Base-by-base conservation (phyloP, 2,797 vertebrate species). In the Anolis apletophallus region DNA sequence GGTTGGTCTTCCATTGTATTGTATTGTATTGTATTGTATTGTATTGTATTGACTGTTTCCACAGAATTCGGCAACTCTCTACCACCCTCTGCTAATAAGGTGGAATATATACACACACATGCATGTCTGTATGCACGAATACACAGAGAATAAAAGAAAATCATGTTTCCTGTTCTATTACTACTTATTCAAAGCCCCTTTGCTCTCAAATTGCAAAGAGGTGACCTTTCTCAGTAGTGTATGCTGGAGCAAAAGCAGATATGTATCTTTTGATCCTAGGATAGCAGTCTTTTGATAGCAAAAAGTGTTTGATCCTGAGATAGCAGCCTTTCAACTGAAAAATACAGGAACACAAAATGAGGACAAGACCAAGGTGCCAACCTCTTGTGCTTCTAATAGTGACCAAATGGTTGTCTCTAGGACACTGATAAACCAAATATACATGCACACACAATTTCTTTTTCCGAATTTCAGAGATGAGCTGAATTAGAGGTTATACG, bases 231-330 rank as follows among this genome's bases (percentile, higher is more conserved):
- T 46, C 23, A 74, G 55, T 61, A 26, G 68, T 80, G 55, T 32
- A 57, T 46, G 54, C 40, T 52, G 26, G 57, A 80, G 14, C 52
- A 57, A 71, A 74, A 67, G 40, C 68, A 80, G 69, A 36, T 16
- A 59, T 74, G n/a, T 16, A 12, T 64, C 61, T 54, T 64, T 86
- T 86, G 85, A 86, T 81, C 57, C 40, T 29, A 12, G 36, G 57
- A 36, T 64, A 72, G 72, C 32, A 86, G 78, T 21, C 67, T 74
- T 83, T 81, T 81, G 85, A 86, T 86, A 59, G 64, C 57, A 74
- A 52, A n/a, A 34, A 64, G 23, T 46, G 55, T 64, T 86, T 86
- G 78, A 86, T 86, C 55, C 69, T 54, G 57, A 67, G 46, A 72
- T 36, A 86, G 23, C 57, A 59, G 46, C 4, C 40, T 64, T 81